A percentile compares a stretch with the other conserved stretches of the same genome.
Evolutionary conservation across 2,113 vertebrate species (phyloP).

Genomic region (Centropus bengalensis): DNA sequence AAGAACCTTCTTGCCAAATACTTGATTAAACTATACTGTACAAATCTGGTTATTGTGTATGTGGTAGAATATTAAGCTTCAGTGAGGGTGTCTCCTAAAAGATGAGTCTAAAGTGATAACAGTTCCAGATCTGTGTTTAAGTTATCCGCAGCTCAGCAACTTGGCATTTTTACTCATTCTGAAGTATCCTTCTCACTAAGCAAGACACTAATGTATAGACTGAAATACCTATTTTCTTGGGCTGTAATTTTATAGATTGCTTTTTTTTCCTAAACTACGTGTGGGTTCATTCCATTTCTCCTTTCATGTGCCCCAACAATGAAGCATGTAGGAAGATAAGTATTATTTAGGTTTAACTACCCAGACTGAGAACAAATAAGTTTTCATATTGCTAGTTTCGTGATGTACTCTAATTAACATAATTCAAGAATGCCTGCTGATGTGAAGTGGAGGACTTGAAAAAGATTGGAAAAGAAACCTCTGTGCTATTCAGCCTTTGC

Average conservation of each 20-base stretch:
- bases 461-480: conserved; percentile 42
- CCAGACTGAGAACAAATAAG: background rate
- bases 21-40: background rate
- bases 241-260: background rate
- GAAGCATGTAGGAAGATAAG: conserved; percentile 12
- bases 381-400: conserved; percentile 17
- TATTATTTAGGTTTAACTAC: conserved; percentile 24
- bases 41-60: background rate
- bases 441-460: background rate
- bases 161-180: background rate
- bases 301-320: background rate
- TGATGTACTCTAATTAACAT: conserved; percentile 17
- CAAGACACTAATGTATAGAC: background rate
- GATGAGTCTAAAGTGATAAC: background rate
- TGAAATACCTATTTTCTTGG: background rate
- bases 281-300: background rate
- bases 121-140: no score
- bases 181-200: background rate
- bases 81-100: background rate
- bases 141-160: background rate
- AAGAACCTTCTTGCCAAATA: background rate
- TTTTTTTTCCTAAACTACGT: background rate
- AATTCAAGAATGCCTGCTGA: background rate
- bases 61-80: background rate
- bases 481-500: background rate